Evolutionary conservation across 2,113 vertebrate genomes (phyloP), one percentile per base, ranked within the genome.

Genomic region (Thomomys bottae): DNA sequence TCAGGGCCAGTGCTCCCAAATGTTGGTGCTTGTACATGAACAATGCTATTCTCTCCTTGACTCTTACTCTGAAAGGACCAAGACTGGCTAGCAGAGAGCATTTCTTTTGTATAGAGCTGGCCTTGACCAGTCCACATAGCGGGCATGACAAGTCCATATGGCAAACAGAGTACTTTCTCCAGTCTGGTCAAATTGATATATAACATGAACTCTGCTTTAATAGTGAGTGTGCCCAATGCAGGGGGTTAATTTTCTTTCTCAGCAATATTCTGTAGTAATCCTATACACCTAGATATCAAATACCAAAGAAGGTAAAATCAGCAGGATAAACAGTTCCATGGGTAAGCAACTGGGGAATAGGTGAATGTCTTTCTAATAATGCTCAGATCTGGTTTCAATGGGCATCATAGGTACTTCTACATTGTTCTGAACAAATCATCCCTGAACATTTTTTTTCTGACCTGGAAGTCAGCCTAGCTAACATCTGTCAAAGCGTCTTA

Each of bases 401-500:
- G 64, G 71, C 61, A 64, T 49, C 76, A 42, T 0, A 26, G 78
- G 72, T 64, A 66, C 5, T n/a, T 92, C 71, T 90, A n/a, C 61
- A n/a, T 34, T 80, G 36, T 79, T 87, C 67, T 34, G 49, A 84
- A 92, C 49, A 92, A 92, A 87, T 77, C 82, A 71, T 87, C 75
- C 76, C 71, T 81, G 70, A 80, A 80, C 14, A 38, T 77, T 81
- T 87, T 92, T 92, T 91, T 95, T 90, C 79, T 93, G 40, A 84
- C 84, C 88, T 96, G 91, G 93, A 95, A 84, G 59, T 70, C 32
- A 5, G 94, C 73, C 73, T 87, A 81, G 49, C 64, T 70, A 81
- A 92, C 87, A 95, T 95, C 95, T 95, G 92, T 61, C 91, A 89
- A 94, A 67, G 0, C 64, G 73, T 57, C 73, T 81, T 93, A 80